Evolutionary conservation across 2,888 invertebrate genomes (phyloP), one percentile per base, ranked within the genome.

Genomic region (Drosophila cracens): DNA sequence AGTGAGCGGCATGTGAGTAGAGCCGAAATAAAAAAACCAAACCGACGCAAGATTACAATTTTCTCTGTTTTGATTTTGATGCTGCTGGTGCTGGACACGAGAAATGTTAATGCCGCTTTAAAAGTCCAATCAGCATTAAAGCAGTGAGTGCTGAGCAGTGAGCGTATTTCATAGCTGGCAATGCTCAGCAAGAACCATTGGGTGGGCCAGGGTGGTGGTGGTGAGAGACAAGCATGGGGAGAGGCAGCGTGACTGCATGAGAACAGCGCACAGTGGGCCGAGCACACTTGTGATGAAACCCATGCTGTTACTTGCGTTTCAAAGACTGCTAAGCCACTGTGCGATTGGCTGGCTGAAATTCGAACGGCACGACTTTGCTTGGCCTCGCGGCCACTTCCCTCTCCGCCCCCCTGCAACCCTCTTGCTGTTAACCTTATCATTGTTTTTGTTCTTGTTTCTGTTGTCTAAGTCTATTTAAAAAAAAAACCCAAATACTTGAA

Each of bases 11-110:
- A 65, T 77, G 76, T 79, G 79, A 77, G 79, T 48, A 52, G 43
- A 74, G 51, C 67, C 71, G 46, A 74, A 27, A 51, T n/a, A 51
- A 11, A 49, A 46, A 25, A 82, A 68, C 68, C 70, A 67, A 43
- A 49, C 70, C 74, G 70, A 81, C 67, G 77, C 79, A 89, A 89
- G 83, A 89, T 87, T 81, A 87, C 74, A 87, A 81, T 70, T 89
- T 84, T 84, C 84, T 84, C 84, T 85, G 88, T 85, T 85, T 87
- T 85, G 90, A 85, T 85, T 79, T 79, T 73, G 72, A 74, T 73
- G 72, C 63, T 63, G 86, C 80, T 74, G 81, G 70, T 83, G 73
- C 81, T 85, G 82, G 83, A 76, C 74, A 82, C 21, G 79, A 82
- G 79, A 74, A 79, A 74, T 59, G 69, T 77, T 71, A 74, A 78